These are phyloP conservation scores for Ceraclea dissimilis DNA, from an alignment of 2,888 invertebrate genomes.

Conservation along the genomic window DNA sequence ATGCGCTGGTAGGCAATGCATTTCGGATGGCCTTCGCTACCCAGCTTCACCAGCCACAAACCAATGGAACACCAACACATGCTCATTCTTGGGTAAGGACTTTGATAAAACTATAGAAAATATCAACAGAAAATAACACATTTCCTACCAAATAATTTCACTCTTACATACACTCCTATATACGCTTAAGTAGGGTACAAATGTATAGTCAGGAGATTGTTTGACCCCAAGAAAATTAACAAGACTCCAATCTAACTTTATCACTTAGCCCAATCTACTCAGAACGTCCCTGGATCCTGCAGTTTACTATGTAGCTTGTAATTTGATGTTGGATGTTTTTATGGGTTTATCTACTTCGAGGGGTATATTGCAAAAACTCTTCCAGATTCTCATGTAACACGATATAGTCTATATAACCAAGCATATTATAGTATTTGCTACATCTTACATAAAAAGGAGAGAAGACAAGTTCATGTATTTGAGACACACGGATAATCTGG, in stretches of 20 bases:
- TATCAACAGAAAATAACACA: too few relatives aligned
- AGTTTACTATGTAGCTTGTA: neutral
- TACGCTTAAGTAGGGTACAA: too few relatives aligned
- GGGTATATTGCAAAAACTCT: neutral
- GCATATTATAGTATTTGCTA: too few relatives aligned
- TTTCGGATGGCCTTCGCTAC: conserved; percentile 88
- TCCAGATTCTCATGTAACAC: neutral
- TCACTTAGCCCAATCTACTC: neutral
- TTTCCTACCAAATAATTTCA: too few relatives aligned
- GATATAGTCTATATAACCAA: too few relatives aligned
- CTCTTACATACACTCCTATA: too few relatives aligned
- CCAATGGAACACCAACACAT: conserved; percentile 63
- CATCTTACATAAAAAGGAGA: too few relatives aligned
- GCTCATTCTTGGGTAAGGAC: conserved; percentile 47
- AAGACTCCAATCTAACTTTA: conserved; percentile 2
- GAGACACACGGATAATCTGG: too few relatives aligned
- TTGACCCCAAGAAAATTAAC: conserved; percentile 2
- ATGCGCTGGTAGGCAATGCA: conserved; percentile 82
- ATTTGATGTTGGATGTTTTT: neutral
- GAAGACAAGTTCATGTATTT: neutral
- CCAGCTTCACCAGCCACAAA: conserved; percentile 64
- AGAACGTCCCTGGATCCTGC: neutral
- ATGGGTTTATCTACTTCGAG: neutral
- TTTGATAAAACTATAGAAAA: neutral
- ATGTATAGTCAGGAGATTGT: neutral